These are phyloP conservation scores for Balearica regulorum DNA, from an alignment of 2,797 vertebrate genomes.

Conservation along the genomic window DNA sequence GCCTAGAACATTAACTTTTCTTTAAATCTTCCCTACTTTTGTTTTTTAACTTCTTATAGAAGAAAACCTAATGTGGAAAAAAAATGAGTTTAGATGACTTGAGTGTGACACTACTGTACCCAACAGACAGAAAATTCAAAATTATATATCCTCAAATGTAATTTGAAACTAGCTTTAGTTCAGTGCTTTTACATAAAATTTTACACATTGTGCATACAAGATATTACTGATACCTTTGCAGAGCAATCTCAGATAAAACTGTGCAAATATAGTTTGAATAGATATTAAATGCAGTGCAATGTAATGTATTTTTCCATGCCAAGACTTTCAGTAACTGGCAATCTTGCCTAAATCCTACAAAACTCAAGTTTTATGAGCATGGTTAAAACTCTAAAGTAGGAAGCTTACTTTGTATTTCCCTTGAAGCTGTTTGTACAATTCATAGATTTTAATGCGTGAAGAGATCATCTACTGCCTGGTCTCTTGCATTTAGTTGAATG, in stretches of 20 bases:
- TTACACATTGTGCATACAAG: neutral
- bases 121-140: neutral
- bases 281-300: neutral
- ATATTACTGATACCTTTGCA: neutral
- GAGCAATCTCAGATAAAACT: neutral
- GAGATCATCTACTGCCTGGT: neutral
- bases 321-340: neutral
- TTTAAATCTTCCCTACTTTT: neutral
- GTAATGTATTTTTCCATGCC: neutral
- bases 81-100: neutral
- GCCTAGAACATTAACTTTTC: neutral
- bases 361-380: neutral
- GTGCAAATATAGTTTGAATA: neutral
- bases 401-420: neutral
- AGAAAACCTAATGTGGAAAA: neutral
- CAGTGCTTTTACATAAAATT: neutral
- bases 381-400: neutral
- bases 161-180: neutral
- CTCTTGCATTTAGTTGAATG: neutral
- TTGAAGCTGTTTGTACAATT: neutral
- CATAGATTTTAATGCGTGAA: neutral
- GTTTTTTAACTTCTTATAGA: neutral
- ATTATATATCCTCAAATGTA: neutral
- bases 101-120: neutral
- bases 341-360: neutral